A percentile compares a stretch with the other conserved stretches of the same genome.
phyloP scores from a whole-genome alignment of 2,113 vertebrate species.

The Columba livia region DNA sequence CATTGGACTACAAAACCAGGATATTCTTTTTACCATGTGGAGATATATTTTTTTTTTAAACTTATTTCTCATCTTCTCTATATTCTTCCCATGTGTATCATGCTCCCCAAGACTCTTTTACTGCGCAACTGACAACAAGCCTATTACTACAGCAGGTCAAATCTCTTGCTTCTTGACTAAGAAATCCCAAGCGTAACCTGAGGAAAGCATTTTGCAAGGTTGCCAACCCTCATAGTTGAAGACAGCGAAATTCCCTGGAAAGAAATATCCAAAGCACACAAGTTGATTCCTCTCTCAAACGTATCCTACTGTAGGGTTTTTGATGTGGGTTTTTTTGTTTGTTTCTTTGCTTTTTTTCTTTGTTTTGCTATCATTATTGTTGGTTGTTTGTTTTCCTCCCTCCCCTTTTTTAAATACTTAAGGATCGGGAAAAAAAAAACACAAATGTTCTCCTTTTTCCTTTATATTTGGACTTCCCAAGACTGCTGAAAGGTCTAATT shows the following conservation, averaged over 20 bases:
- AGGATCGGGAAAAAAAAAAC: background rate
- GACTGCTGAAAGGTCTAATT: background rate
- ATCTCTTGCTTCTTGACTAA: background rate
- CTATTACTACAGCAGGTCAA: background rate
- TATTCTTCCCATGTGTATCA: background rate
- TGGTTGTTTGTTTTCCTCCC: accelerated
- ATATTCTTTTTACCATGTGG: background rate
- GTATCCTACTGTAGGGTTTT: accelerated
- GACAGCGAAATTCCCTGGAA: background rate
- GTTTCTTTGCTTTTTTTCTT: background rate
- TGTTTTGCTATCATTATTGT: too few species aligned
- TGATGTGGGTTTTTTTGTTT: background rate
- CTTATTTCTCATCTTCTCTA: background rate
- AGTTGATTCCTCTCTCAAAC: background rate
- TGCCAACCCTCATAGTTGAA: background rate
- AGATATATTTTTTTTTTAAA: background rate
- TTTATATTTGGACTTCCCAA: background rate
- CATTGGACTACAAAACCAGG: background rate
- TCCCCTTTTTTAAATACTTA: background rate
- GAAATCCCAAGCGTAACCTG: background rate
- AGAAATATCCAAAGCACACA: background rate
- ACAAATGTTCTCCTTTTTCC: background rate
- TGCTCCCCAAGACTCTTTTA: background rate
- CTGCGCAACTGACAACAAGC: background rate
- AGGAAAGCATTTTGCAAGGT: background rate